These are phyloP conservation scores for Panthera uncia DNA, from an alignment of 2,113 vertebrate species.

Conservation along the genomic window DNA sequence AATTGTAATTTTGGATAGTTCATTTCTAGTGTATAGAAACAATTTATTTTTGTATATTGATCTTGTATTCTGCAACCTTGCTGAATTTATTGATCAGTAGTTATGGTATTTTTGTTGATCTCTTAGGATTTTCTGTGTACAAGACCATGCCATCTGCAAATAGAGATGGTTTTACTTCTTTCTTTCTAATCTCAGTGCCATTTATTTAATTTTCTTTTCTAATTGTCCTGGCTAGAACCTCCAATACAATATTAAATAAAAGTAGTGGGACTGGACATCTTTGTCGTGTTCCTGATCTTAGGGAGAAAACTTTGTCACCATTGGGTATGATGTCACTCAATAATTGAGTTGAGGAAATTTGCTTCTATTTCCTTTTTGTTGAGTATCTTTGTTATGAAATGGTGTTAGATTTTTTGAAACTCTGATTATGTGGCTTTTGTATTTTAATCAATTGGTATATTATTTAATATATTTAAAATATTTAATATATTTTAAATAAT, in stretches of 20 bases:
- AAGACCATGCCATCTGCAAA: neutral
- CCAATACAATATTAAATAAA: neutral
- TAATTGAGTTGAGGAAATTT: neutral
- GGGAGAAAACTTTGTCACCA: neutral
- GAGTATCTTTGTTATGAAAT: neutral
- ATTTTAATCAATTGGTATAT: slow-evolving; percentile 12
- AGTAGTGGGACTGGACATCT: neutral
- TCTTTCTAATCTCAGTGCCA: neutral
- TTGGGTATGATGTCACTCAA: neutral
- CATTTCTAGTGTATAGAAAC: neutral
- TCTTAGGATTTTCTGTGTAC: neutral
- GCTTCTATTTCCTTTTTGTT: neutral
- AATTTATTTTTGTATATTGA: neutral
- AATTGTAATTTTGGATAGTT: neutral
- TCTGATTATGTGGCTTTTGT: neutral
- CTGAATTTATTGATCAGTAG: neutral
- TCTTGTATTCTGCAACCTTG: neutral
- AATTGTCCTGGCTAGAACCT: neutral
- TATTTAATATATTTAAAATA: neutral
- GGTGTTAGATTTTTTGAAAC: neutral
- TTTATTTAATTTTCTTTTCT: neutral
- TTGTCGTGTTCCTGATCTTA: neutral
- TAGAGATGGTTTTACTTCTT: neutral
- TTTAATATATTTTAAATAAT: too few relatives aligned
- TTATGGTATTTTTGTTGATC: neutral